Conservation (phyloP, 53 echinoderm and acorn worm genomes). For the Zoroaster sp. region DNA sequence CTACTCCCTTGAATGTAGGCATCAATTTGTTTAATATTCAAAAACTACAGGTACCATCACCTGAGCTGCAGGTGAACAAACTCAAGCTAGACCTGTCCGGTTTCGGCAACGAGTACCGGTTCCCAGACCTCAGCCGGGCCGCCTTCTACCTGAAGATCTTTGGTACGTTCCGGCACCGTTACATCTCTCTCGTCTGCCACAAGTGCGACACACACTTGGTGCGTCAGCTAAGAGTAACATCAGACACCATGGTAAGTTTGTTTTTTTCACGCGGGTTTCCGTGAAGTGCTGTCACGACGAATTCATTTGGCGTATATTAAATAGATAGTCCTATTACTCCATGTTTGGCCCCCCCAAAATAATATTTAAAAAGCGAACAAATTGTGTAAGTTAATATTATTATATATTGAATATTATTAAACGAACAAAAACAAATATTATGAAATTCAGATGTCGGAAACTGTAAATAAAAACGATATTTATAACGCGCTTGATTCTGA, state of each 20-base stretch:
- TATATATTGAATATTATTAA: no score
- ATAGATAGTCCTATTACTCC: no score
- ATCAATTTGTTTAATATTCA: background rate
- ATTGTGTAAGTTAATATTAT: no score
- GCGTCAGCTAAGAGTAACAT: slow-evolving; percentile 84
- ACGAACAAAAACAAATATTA: no score
- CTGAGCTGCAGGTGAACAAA: slow-evolving; percentile 75
- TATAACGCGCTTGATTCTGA: no score
- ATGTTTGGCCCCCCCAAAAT: no score
- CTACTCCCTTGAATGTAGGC: background rate
- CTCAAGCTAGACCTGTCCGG: slow-evolving; percentile 95
- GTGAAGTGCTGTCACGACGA: background rate
- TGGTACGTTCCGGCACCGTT: slow-evolving; percentile 87
- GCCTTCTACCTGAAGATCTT: slow-evolving; percentile 95
- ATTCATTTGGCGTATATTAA: no score
- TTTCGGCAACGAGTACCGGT: slow-evolving; percentile 87
- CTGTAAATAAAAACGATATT: no score
- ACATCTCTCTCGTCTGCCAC: slow-evolving; percentile 82
- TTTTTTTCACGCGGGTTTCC: background rate
- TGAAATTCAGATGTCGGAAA: no score
- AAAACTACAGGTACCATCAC: slow-evolving; percentile 66
- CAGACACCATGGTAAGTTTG: slow-evolving; percentile 83
- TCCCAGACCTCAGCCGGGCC: slow-evolving; percentile 81
- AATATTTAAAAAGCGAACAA: no score
- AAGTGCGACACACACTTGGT: slow-evolving; percentile 89